A percentile compares a stretch with the other conserved stretches of the same genome.
These are phyloP conservation scores for Sebastes taczanowskii DNA, from an alignment of 2,797 vertebrate genomes.

Conservation along the genomic window DNA sequence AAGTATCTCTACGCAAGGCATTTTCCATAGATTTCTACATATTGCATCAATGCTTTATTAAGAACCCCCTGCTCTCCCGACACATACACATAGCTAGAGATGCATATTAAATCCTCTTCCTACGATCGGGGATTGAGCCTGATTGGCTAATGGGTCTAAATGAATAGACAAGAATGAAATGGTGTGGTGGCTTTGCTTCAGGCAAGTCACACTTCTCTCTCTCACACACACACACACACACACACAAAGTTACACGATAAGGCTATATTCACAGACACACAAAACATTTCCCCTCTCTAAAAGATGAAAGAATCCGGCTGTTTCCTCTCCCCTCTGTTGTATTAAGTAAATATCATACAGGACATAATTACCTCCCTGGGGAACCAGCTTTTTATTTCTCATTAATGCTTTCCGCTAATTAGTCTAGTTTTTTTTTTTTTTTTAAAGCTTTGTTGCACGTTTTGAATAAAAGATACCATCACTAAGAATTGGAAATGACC, in stretches of 20 bases:
- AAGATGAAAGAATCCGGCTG: constrained; percentile 68
- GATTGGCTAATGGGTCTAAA: constrained; percentile 62
- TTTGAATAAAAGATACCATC: constrained; percentile 53
- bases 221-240: background rate
- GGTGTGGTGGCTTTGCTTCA: constrained; percentile 54
- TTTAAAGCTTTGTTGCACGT: constrained; percentile 59
- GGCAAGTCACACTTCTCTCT: constrained; percentile 34
- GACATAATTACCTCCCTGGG: constrained; percentile 81
- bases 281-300: constrained; percentile 43
- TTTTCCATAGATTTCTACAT: constrained; percentile 42
- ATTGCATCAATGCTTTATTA: constrained; percentile 64
- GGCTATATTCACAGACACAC: constrained; percentile 21
- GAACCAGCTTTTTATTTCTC: constrained; percentile 60
- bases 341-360: constrained; percentile 79
- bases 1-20: background rate
- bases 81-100: constrained; percentile 10
- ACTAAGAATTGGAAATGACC: constrained; percentile 65
- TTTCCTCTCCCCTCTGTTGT: constrained; percentile 57
- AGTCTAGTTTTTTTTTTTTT: constrained; percentile 39
- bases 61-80: background rate
- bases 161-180: constrained; percentile 52
- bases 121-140: constrained; percentile 8
- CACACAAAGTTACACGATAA: background rate
- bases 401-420: constrained; percentile 78
- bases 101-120: constrained; percentile 24